Evolutionary conservation across 2,797 vertebrate genomes (phyloP).

Genomic region (Clarias fuscus): DNA sequence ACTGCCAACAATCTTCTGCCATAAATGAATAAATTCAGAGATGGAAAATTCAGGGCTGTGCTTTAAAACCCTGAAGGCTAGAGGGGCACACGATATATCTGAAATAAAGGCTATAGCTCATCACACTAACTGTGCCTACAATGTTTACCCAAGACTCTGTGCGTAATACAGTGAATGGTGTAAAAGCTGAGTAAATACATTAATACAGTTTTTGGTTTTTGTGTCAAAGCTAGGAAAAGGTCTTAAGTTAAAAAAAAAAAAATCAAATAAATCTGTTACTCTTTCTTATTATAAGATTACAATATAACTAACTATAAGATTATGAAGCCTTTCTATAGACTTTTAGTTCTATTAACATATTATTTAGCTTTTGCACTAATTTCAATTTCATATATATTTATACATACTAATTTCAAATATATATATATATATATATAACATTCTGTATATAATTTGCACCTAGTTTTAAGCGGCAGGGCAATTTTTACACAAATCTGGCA

Average conservation of each 20-base stretch:
- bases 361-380: too few species aligned
- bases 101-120: background rate
- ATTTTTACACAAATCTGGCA: background rate
- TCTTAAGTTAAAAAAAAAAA: too few species aligned
- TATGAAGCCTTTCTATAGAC: too few species aligned
- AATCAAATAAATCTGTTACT: too few species aligned
- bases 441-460: background rate
- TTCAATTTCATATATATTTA: too few species aligned
- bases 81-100: background rate
- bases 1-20: background rate
- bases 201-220: background rate
- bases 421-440: too few species aligned
- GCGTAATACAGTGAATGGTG: background rate
- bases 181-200: background rate
- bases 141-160: background rate
- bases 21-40: conserved; percentile 15
- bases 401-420: too few species aligned
- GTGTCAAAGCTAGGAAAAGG: background rate
- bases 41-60: background rate
- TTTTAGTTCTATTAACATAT: too few species aligned
- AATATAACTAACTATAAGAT: too few species aligned
- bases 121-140: background rate
- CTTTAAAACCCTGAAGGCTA: background rate
- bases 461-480: background rate
- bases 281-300: too few species aligned